These are phyloP conservation scores for Psophia crepitans DNA, from an alignment of 2,113 vertebrate genomes.

Conservation along the genomic window DNA sequence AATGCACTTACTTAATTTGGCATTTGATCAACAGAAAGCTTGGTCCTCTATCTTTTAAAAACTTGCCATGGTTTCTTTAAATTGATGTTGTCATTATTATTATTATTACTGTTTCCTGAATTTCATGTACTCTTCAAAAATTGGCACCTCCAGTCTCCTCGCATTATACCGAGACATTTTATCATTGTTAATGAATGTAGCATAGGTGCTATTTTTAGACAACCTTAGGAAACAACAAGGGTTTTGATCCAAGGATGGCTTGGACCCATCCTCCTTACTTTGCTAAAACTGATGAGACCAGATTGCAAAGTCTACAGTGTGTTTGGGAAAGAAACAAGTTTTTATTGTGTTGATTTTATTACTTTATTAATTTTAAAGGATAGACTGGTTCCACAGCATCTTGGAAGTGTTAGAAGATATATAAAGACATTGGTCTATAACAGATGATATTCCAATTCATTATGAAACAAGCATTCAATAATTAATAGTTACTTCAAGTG, in stretches of 20 bases:
- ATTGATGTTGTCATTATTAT: not conserved
- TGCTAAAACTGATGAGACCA: not conserved
- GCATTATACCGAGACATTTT: not conserved
- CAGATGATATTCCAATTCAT: slow-evolving; percentile 57
- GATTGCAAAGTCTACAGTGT: not conserved
- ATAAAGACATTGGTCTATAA: not conserved
- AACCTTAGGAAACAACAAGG: not conserved
- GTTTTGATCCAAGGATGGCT: not conserved
- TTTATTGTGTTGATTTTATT: not conserved
- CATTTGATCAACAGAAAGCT: not conserved
- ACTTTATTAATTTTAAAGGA: not conserved
- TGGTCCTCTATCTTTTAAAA: not conserved
- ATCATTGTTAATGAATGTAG: slow-evolving; percentile 7
- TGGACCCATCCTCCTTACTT: not conserved
- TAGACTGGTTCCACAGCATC: not conserved
- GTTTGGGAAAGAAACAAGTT: not conserved
- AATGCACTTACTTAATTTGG: not conserved
- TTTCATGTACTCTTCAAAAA: not conserved
- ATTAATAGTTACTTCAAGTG: slow-evolving; percentile 68
- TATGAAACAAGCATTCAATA: slow-evolving; percentile 49
- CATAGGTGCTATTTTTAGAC: not conserved
- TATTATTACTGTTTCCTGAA: not conserved
- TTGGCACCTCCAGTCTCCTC: not conserved
- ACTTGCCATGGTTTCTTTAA: not conserved
- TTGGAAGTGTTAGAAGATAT: not conserved